Conservation (phyloP, 2,113 vertebrate species). For the Dermatemys mawii region DNA sequence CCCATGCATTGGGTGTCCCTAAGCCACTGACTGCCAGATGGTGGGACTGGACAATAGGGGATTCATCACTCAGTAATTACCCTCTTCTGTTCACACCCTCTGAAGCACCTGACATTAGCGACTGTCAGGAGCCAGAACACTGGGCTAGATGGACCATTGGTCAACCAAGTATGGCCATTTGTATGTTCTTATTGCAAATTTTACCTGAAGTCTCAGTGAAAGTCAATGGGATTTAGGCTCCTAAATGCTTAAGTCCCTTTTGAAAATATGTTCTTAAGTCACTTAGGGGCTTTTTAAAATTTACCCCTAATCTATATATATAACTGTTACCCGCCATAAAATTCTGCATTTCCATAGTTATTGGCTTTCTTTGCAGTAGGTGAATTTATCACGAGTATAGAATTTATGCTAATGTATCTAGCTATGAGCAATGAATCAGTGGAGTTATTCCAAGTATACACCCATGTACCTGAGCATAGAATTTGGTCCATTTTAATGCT, state of each 20-base stretch:
- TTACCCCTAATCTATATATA: not conserved
- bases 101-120: no score
- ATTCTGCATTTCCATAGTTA: accelerated
- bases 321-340: not conserved
- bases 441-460: not conserved
- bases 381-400: not conserved
- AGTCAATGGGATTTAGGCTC: not conserved
- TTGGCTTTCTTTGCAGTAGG: not conserved
- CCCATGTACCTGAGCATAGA: not conserved
- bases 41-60: not conserved
- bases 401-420: not conserved
- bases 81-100: not conserved
- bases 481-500: not conserved
- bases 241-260: no score
- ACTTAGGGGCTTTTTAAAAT: not conserved
- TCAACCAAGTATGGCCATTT: no score
- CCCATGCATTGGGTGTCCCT: not conserved
- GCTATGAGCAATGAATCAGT: not conserved
- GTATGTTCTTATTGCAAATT: not conserved
- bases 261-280: not conserved
- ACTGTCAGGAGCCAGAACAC: no score
- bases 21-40: not conserved
- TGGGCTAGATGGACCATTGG: no score
- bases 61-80: not conserved
- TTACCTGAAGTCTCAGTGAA: not conserved